Evolutionary conservation across 2,888 invertebrate species (phyloP).

Genomic region (Drosophila nr. perissopoda): DNA sequence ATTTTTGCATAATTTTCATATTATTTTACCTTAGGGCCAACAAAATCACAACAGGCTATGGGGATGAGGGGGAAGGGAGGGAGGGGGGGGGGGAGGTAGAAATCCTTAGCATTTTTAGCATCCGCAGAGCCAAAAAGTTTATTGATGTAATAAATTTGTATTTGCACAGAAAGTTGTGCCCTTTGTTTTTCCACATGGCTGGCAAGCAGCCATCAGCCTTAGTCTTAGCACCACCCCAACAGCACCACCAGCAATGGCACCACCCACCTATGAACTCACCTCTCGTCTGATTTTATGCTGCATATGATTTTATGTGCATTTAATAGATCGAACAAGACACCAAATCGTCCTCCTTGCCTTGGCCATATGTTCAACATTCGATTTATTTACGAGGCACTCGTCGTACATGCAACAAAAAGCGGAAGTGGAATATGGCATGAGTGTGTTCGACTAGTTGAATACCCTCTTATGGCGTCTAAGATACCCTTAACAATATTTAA

Average conservation of each 20-base stretch:
- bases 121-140: slow-evolving; percentile 55
- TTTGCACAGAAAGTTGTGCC: slow-evolving; percentile 66
- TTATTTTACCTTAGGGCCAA: slow-evolving; percentile 77
- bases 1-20: slow-evolving; percentile 77
- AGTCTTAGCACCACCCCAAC: slow-evolving; percentile 10
- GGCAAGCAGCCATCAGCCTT: slow-evolving; percentile 49
- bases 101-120: slow-evolving; percentile 5
- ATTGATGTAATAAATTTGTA: slow-evolving; percentile 76
- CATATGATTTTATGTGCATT: slow-evolving; percentile 67
- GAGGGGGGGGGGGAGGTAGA: neutral
- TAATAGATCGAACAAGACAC: slow-evolving; percentile 66
- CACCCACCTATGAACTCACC: slow-evolving; percentile 13
- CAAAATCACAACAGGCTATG: slow-evolving; percentile 18
- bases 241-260: slow-evolving; percentile 1
- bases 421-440: slow-evolving; percentile 8
- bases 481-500: neutral
- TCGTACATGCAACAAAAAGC: slow-evolving; percentile 8
- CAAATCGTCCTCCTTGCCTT: slow-evolving; percentile 6
- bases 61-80: neutral
- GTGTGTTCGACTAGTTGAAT: neutral
- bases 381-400: slow-evolving; percentile 48
- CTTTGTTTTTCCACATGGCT: slow-evolving; percentile 73
- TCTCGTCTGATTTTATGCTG: slow-evolving; percentile 38
- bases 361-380: slow-evolving; percentile 46
- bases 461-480: neutral